Percentiles rank a stretch among this genome's conserved stretches.
phyloP scores from a whole-genome alignment of 2,888 invertebrate species.

The Psylliodes chrysocephalus region DNA sequence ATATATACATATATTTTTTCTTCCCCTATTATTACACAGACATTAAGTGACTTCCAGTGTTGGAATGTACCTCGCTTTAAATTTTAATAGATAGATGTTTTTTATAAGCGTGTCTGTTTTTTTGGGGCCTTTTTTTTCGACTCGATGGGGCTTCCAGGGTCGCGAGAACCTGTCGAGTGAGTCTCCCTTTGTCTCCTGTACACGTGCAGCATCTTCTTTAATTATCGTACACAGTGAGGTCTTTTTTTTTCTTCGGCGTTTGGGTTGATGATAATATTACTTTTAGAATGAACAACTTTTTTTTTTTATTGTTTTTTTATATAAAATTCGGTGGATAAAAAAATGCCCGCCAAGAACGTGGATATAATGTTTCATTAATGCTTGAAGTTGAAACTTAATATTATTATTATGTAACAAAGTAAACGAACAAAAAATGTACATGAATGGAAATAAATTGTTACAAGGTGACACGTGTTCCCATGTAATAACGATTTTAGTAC shows the following conservation, averaged over 20 bases:
- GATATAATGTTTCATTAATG: too few relatives aligned
- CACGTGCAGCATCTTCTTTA: conserved; percentile 41
- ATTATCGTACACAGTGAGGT: conserved; percentile 21
- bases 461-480: too few relatives aligned
- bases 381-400: too few relatives aligned
- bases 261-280: conserved; percentile 10
- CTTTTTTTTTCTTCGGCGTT: conserved; percentile 14
- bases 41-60: conserved; percentile 45
- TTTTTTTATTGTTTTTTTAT: not conserved
- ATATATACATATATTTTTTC: conserved; percentile 32
- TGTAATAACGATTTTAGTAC: too few relatives aligned
- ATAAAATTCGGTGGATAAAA: not conserved
- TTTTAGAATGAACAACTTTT: not conserved
- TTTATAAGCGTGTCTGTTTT: conserved; percentile 36
- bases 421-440: too few relatives aligned
- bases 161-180: conserved; percentile 38
- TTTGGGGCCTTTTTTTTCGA: conserved; percentile 31
- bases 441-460: too few relatives aligned
- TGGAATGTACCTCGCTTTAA: conserved; percentile 39
- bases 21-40: conserved; percentile 41
- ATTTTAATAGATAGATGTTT: conserved; percentile 36
- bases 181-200: conserved; percentile 36
- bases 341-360: too few relatives aligned
- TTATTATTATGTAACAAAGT: too few relatives aligned
- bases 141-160: conserved; percentile 29